Evolutionary conservation across 1,140 invertebrate species (phyloP).

Genomic region (Cotesia glomerata): DNA sequence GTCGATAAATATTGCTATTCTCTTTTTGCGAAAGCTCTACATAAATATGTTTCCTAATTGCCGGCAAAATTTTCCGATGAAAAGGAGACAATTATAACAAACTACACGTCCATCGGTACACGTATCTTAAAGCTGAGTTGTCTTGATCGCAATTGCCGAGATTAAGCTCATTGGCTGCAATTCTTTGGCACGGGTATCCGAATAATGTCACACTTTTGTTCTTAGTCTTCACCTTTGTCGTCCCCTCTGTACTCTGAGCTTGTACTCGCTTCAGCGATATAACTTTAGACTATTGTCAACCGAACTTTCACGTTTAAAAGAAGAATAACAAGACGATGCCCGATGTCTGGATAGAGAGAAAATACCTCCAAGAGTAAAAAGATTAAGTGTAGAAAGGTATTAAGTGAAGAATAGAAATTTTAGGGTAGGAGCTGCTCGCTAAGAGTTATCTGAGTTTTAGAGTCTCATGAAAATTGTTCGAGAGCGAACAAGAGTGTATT

Average conservation of each 20-base stretch:
- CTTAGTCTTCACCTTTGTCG: background rate
- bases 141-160: conserved; percentile 34
- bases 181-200: conserved; percentile 32
- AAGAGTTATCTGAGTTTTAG: background rate
- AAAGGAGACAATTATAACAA: too few species aligned
- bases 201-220: conserved; percentile 4
- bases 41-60: too few species aligned
- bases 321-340: background rate
- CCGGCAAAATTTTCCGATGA: too few species aligned
- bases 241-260: background rate
- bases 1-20: too few species aligned
- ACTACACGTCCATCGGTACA: too few species aligned
- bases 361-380: too few species aligned
- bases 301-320: too few species aligned
- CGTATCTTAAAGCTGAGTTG: background rate
- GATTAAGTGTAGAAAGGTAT: background rate
- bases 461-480: conserved; percentile 3
- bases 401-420: background rate
- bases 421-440: background rate
- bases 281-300: too few species aligned
- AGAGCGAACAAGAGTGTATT: conserved; percentile 24
- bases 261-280: too few species aligned
- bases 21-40: too few species aligned
- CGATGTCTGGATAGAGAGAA: background rate
- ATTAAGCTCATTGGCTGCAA: conserved; percentile 18